Percentiles rank a stretch among this genome's conserved stretches.
phyloP scores from a whole-genome alignment of 2,888 invertebrate genomes.

The Cephus nigrinus region DNA sequence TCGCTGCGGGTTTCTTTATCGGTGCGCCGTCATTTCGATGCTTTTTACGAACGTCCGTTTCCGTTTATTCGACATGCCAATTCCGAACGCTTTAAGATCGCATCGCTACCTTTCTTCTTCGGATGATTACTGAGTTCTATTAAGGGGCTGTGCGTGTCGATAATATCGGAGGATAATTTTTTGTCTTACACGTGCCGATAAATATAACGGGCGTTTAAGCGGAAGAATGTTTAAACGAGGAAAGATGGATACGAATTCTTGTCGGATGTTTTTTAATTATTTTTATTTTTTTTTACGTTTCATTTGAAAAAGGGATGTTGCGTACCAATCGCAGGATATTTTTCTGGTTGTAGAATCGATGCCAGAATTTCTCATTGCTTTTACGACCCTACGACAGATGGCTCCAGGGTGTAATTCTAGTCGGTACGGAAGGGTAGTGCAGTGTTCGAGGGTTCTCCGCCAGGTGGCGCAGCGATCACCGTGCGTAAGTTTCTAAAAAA shows the following conservation, averaged over 20 bases:
- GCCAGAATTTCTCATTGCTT: background rate
- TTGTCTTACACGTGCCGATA: background rate
- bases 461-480: background rate
- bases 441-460: background rate
- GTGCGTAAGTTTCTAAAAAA: background rate
- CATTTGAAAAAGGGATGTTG: background rate
- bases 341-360: background rate
- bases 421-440: background rate
- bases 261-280: background rate
- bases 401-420: background rate
- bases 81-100: background rate
- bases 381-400: conserved; percentile 1
- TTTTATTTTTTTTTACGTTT: background rate
- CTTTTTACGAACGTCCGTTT: background rate
- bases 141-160: background rate
- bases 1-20: background rate
- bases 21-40: background rate
- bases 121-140: background rate
- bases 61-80: background rate
- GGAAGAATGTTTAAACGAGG: background rate
- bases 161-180: background rate
- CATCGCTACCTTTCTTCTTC: background rate
- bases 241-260: background rate
- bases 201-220: background rate
- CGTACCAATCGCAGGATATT: background rate